Conservation (phyloP, 92 coral and sea anemone genomes). For the Bergia sp. region DNA sequence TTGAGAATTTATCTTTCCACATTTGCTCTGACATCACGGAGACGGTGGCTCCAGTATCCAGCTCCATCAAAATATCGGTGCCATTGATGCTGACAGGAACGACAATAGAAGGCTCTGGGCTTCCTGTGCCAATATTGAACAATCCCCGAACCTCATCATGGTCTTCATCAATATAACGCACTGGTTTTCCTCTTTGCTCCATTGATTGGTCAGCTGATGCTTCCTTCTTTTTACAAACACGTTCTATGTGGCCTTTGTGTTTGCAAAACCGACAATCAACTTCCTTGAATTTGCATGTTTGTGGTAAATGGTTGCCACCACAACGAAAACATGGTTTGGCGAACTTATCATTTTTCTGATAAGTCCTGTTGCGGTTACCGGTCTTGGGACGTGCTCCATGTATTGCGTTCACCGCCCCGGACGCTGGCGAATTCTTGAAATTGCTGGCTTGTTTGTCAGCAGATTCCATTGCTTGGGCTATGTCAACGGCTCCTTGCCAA, state of each 20-base stretch:
- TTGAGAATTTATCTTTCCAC: no score
- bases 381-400: background rate
- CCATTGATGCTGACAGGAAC: background rate
- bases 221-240: constrained; percentile 22
- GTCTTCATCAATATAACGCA: constrained; percentile 14
- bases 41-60: background rate
- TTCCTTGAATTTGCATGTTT: constrained; percentile 38
- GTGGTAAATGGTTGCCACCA: constrained; percentile 53
- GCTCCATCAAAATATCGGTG: no score
- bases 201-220: constrained; percentile 1
- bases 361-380: constrained; percentile 22
- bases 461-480: constrained; percentile 40
- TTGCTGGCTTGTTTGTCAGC: constrained; percentile 20
- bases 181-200: background rate
- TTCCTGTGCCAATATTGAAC: background rate
- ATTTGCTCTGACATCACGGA: background rate
- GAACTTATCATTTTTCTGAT: background rate
- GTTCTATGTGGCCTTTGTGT: constrained; percentile 35
- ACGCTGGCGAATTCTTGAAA: constrained; percentile 15
- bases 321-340: constrained; percentile 43
- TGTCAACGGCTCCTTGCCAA: constrained; percentile 21
- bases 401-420: constrained; percentile 3
- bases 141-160: background rate
- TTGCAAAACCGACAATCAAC: constrained; percentile 41
- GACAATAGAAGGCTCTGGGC: constrained; percentile 28